Percentiles rank a stretch among this genome's conserved stretches.
Conservation (phyloP, 2,113 vertebrate species). For the Gadus chalcogrammus region DNA sequence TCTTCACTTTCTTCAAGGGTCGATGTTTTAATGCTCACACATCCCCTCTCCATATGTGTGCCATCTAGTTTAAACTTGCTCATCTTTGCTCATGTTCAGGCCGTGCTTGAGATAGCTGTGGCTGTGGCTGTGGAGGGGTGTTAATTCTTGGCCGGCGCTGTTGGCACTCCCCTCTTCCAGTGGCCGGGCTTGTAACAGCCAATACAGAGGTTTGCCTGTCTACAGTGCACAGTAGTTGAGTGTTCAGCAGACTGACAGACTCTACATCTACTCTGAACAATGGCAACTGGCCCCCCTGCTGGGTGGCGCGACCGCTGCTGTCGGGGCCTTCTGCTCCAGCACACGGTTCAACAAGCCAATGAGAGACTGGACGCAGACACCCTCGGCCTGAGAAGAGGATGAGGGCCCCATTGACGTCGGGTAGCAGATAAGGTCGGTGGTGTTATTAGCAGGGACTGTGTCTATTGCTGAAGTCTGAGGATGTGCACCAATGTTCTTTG, state of each 20-base stretch:
- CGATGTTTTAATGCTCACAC: constrained; percentile 6
- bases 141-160: neutral
- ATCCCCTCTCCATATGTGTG: constrained; percentile 16
- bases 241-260: too few species aligned
- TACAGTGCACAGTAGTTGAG: too few species aligned
- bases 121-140: neutral
- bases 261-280: too few species aligned
- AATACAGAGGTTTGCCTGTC: constrained; percentile 10
- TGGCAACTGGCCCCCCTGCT: neutral
- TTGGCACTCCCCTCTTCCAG: constrained; percentile 12
- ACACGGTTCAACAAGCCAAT: constrained; percentile 5
- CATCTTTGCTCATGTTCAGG: neutral
- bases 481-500: constrained; percentile 2
- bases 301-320: neutral
- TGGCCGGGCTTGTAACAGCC: constrained; percentile 16
- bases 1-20: constrained; percentile 12
- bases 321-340: constrained; percentile 21
- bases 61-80: too few species aligned
- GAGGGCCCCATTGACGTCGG: too few species aligned
- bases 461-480: neutral
- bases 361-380: too few species aligned
- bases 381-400: too few species aligned
- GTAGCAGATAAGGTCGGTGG: too few species aligned
- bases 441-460: too few species aligned
- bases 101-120: constrained; percentile 4